Percentiles rank a stretch among this genome's conserved stretches.
These are phyloP conservation scores for Mus spicilegus DNA, from an alignment of 2,113 vertebrate species.

Conservation along the genomic window DNA sequence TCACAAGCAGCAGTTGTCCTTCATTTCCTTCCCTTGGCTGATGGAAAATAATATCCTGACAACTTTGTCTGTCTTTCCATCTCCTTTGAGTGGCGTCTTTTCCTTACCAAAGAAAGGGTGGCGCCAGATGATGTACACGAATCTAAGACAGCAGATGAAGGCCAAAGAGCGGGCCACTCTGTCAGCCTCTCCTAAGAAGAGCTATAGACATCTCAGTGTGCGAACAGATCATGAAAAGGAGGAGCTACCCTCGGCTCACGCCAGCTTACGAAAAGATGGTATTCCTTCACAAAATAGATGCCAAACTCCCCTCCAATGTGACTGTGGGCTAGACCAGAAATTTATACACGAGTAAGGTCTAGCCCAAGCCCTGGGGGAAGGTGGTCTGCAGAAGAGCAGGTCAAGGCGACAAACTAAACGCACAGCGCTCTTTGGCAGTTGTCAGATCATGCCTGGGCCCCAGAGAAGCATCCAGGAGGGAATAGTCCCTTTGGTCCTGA, in stretches of 20 bases:
- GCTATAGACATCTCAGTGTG: neutral
- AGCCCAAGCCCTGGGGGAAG: neutral
- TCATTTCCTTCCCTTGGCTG: neutral
- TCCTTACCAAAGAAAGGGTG: neutral
- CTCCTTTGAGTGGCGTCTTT: neutral
- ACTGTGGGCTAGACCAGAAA: neutral
- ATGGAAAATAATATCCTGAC: neutral
- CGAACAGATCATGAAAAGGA: conserved; percentile 7
- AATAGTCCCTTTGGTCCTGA: neutral
- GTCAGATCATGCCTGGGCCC: neutral
- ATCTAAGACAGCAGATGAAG: neutral
- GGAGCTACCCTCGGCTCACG: neutral
- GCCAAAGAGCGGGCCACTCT: neutral
- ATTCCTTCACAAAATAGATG: neutral
- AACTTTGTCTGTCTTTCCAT: neutral
- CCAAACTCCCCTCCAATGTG: neutral
- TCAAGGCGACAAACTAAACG: rapidly evolving
- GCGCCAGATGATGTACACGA: neutral
- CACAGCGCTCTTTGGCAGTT: neutral
- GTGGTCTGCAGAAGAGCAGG: neutral
- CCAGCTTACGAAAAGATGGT: neutral
- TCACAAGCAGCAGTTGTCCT: neutral
- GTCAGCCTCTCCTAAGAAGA: neutral
- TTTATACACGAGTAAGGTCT: neutral
- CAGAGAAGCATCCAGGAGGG: neutral